Evolutionary conservation across 2,797 vertebrate species (phyloP).

Genomic region (Chiloscyllium punctatum): DNA sequence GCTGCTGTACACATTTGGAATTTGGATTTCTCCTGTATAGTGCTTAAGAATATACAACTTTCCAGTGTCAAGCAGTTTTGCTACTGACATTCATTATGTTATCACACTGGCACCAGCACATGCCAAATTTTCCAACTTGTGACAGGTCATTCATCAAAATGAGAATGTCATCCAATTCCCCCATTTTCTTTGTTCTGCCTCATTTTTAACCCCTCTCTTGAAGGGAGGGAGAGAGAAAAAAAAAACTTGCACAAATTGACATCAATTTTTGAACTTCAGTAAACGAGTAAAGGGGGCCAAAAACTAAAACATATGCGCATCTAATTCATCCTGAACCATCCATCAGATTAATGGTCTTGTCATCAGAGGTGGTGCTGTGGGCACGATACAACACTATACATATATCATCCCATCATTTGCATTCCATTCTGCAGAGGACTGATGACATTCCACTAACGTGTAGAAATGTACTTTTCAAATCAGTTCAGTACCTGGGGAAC

Average conservation of each 20-base stretch:
- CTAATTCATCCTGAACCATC: constrained; percentile 1
- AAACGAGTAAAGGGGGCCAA: background rate
- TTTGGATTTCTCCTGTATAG: background rate
- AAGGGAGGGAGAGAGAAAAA: background rate
- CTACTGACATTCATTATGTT: background rate
- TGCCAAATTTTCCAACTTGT: background rate
- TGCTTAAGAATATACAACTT: background rate
- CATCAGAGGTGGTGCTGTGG: constrained; percentile 2
- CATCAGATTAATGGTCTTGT: constrained; percentile 11
- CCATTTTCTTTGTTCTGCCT: background rate
- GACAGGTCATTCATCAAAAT: background rate
- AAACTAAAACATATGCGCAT: background rate
- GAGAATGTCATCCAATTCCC: background rate
- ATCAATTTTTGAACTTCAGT: constrained; percentile 15
- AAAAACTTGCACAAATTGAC: constrained; percentile 4
- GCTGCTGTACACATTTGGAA: background rate
- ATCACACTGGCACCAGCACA: background rate
- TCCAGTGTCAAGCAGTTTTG: background rate
- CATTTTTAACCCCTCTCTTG: background rate
- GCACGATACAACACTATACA: background rate
- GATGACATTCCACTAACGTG: constrained; percentile 9
- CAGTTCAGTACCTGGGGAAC: constrained; percentile 31
- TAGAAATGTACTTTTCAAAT: constrained; percentile 22
- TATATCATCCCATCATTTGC: constrained; percentile 7
- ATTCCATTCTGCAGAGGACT: background rate